Evolutionary conservation across 2,888 invertebrate species (phyloP).

Genomic region (Drosophila acutilabella): DNA sequence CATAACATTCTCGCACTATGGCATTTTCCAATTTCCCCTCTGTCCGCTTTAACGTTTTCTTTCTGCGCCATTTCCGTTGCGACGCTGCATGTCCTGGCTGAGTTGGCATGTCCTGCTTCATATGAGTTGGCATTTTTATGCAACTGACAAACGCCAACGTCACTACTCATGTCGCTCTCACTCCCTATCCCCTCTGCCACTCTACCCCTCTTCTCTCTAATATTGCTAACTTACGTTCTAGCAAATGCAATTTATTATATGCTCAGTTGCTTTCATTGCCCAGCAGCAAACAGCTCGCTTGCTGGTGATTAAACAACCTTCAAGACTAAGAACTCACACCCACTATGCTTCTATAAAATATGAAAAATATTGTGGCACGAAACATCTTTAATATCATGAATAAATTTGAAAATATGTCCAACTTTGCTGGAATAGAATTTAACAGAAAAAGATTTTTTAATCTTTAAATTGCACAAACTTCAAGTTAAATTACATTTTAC

Average conservation of each 20-base stretch:
- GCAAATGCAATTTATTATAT: conserved; percentile 75
- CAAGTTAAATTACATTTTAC: too few species aligned
- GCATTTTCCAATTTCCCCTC: conserved; percentile 77
- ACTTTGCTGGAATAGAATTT: neutral
- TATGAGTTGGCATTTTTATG: conserved; percentile 80
- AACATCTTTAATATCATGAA: conserved; percentile 18
- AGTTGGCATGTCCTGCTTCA: conserved; percentile 68
- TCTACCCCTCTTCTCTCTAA: neutral
- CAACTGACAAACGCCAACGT: conserved; percentile 73
- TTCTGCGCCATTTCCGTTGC: conserved; percentile 77
- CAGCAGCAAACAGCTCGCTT: conserved; percentile 21
- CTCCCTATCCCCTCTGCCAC: neutral
- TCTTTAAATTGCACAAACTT: too few species aligned
- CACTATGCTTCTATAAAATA: conserved; percentile 20
- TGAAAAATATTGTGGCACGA: conserved; percentile 13
- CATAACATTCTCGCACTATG: conserved; percentile 52
- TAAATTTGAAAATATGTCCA: neutral
- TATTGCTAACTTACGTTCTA: conserved; percentile 14
- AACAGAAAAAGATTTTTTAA: neutral
- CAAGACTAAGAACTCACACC: conserved; percentile 3
- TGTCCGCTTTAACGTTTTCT: conserved; percentile 50
- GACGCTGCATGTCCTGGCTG: conserved; percentile 64
- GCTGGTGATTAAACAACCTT: conserved; percentile 50
- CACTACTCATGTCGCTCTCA: conserved; percentile 57
- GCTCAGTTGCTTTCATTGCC: conserved; percentile 59